phyloP scores from a whole-genome alignment of 2,113 vertebrate genomes.

The Brevimyrus niger region DNA sequence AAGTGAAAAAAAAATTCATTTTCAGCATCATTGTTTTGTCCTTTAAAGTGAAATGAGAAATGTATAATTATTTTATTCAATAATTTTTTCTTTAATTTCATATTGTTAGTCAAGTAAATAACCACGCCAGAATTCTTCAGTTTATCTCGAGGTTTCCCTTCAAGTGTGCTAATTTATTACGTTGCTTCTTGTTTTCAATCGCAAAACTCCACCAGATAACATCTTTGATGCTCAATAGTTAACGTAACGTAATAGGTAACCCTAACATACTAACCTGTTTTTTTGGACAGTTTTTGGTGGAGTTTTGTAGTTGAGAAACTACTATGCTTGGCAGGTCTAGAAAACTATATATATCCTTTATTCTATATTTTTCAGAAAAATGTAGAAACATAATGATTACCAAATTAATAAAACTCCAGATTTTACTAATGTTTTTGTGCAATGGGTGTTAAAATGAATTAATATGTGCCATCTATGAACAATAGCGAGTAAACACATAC shows the following conservation, averaged over 20 bases:
- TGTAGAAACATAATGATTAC: neutral
- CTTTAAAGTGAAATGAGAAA: neutral
- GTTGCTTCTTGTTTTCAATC: neutral
- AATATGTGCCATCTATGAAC: too few relatives aligned
- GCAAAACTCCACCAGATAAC: neutral
- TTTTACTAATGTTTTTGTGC: neutral
- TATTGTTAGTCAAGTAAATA: constrained; percentile 5
- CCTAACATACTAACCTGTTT: neutral
- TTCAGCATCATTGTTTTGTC: neutral
- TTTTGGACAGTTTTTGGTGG: neutral
- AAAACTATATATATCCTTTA: neutral
- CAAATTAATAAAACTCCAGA: neutral
- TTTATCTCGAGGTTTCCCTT: neutral
- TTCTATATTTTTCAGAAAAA: neutral
- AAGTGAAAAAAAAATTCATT: neutral
- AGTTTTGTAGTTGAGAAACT: neutral
- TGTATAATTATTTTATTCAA: constrained; percentile 8
- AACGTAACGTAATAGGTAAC: too few relatives aligned
- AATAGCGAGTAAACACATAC: neutral
- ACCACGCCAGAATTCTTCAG: neutral
- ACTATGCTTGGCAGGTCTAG: neutral
- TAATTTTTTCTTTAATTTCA: neutral
- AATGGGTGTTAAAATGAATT: neutral
- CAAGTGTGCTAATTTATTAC: neutral
- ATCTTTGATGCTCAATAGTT: neutral